Percentiles rank a stretch among this genome's conserved stretches.
Evolutionary conservation across 2,113 vertebrate genomes (phyloP).

Genomic region (Catharus fuscescens): DNA sequence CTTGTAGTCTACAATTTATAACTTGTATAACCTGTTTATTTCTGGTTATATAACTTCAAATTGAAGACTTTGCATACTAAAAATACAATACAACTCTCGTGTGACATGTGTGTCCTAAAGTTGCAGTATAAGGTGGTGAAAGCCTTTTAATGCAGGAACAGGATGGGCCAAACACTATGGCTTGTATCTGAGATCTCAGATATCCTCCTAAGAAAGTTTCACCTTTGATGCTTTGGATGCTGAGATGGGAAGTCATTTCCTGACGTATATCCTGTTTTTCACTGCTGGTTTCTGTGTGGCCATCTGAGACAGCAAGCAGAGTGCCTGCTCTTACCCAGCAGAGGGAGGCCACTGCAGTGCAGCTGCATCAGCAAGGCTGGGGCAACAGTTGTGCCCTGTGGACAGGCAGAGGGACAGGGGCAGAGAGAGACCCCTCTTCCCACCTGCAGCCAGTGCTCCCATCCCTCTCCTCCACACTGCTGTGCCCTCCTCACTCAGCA

Average conservation of each 20-base stretch:
- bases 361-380: neutral
- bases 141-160: neutral
- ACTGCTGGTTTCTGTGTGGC: neutral
- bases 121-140: neutral
- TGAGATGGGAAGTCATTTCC: neutral
- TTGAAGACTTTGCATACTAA: neutral
- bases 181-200: neutral
- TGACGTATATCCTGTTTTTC: neutral
- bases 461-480: neutral
- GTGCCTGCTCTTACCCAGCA: neutral
- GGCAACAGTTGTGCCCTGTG: neutral
- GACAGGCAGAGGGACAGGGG: neutral
- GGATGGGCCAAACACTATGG: neutral
- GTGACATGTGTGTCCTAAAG: neutral
- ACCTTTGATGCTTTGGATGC: neutral
- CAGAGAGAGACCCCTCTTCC: neutral
- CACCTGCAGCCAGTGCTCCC: neutral
- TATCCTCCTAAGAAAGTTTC: neutral
- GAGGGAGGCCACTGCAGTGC: neutral
- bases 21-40: neutral
- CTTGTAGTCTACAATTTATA: neutral
- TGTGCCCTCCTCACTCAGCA: accelerated
- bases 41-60: neutral
- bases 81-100: neutral
- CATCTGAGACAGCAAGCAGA: too few relatives aligned